phyloP scores from a whole-genome alignment of 2,797 vertebrate species.

The Rhinogobio ventralis region DNA sequence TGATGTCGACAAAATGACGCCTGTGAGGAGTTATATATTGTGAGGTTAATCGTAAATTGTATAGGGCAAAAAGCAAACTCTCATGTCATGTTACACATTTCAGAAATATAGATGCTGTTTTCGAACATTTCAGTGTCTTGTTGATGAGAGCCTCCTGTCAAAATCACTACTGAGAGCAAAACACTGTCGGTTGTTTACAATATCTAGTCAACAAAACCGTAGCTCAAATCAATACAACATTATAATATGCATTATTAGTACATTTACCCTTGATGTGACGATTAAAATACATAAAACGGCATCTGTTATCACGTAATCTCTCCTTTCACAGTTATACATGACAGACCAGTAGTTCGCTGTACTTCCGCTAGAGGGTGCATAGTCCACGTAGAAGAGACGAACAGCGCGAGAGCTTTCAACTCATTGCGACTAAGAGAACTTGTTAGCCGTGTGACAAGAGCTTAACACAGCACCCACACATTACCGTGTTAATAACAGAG shows the following conservation, averaged over 20 bases:
- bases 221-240: neutral
- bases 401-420: neutral
- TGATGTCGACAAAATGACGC: neutral
- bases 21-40: neutral
- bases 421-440: constrained; percentile 33
- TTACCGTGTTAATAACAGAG: constrained; percentile 15
- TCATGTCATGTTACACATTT: neutral
- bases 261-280: neutral
- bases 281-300: neutral
- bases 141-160: neutral
- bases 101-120: neutral
- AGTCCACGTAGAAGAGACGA: neutral
- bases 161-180: neutral
- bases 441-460: constrained; percentile 22
- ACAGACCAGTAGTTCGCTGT: neutral
- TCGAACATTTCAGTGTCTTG: neutral
- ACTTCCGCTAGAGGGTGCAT: constrained; percentile 26
- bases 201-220: neutral
- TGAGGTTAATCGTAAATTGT: neutral
- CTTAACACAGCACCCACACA: constrained; percentile 38
- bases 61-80: neutral
- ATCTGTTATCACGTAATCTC: neutral
- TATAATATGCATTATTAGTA: neutral
- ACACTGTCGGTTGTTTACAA: neutral
- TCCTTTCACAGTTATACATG: neutral